Evolutionary conservation across 2,113 vertebrate species (phyloP), one percentile per base, ranked within the genome.

Genomic region (Sinocyclocheilus rhinocerous): DNA sequence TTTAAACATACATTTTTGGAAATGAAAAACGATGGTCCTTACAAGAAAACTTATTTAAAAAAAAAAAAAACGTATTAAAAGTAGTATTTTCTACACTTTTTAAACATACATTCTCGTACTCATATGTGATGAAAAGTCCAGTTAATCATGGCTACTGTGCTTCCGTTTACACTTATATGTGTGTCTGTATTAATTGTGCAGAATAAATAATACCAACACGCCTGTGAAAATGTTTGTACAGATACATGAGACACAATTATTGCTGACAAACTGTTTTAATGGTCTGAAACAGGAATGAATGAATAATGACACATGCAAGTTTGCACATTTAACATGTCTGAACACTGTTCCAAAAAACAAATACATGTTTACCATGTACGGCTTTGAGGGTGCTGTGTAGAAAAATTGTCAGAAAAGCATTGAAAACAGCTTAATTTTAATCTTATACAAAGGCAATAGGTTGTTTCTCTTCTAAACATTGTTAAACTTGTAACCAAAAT

Each of bases 211-310:
- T 24, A 12, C 3, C 45, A 48, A 48, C 2, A 75, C 10, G 22
- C 10, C 6, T 3, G 39, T 45, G 20, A 73, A 73, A 42, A 75
- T 65, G 24, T 6, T 45, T 16, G 20, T 24, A 36, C 33, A 26
- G 55, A 29, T 11, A 20, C 10, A 22, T 2, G 4, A 33, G 22
- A 67, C 77, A 77, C 26, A 67, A 81, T 65, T 8, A 67, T 42
- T 61, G 79, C 45, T 70, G 57, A 70, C 13, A 81, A 89, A 87
- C 86, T 63, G 69, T 84, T 84, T 89, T 85, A 87, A 87, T 89
- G 76, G 72, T 87, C 69, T 85, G 81, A 87, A 88, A 85, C 72
- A 69, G 63, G 48, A 87, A 84, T 85, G 78, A 85, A 87, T 72
- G 70, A 45, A 84, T 86, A 61, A 65, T 77, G 79, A 72, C 59